phyloP scores from a whole-genome alignment of 2,797 vertebrate species.

The Sebastes aleutianus region DNA sequence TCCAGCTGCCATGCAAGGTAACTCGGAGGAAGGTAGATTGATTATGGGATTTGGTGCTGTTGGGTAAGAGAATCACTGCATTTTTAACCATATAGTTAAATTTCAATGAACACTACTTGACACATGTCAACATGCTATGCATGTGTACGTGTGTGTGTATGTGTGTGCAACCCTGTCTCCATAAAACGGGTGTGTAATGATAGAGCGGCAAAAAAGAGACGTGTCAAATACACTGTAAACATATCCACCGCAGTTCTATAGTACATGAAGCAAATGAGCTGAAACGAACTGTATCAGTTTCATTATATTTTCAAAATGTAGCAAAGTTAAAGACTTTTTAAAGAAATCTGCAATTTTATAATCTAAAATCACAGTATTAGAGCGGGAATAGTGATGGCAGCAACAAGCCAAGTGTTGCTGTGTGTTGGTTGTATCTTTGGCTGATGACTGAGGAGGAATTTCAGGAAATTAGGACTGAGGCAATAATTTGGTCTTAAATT shows the following conservation, averaged over 20 bases:
- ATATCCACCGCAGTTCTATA: not conserved
- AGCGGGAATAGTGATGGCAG: not conserved
- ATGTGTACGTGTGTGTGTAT: not conserved
- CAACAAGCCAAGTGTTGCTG: not conserved
- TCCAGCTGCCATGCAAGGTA: too few species aligned
- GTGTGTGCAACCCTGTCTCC: not conserved
- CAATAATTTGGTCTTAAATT: conserved; percentile 8
- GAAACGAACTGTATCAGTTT: not conserved
- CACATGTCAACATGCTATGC: not conserved
- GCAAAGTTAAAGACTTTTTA: not conserved
- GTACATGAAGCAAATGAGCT: not conserved
- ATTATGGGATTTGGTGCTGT: too few species aligned
- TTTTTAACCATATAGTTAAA: not conserved
- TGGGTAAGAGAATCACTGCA: not conserved
- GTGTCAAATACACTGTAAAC: not conserved
- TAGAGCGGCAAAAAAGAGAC: not conserved
- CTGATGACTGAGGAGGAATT: not conserved
- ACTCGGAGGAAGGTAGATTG: too few species aligned
- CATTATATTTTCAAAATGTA: not conserved
- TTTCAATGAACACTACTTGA: not conserved
- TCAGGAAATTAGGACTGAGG: not conserved
- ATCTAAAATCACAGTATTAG: not conserved
- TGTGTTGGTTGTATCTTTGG: not conserved
- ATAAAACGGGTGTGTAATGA: not conserved
- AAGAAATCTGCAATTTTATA: not conserved